These are phyloP conservation scores for Clarias pachynema DNA, from an alignment of 2,797 vertebrate species.

Conservation along the genomic window DNA sequence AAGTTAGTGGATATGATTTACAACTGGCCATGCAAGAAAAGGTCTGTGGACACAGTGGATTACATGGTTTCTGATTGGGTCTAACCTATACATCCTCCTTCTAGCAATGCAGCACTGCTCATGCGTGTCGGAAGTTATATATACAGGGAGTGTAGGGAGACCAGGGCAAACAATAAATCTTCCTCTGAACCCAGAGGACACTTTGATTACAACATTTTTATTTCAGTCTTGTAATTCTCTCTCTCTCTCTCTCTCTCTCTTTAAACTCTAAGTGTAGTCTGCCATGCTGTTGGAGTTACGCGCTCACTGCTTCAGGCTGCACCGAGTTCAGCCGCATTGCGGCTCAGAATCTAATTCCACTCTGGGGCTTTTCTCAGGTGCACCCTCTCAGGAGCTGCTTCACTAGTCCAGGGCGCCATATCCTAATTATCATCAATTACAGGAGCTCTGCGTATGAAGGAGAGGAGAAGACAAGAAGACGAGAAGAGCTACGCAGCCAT, in stretches of 20 bases:
- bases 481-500: not conserved
- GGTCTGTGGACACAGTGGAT: not conserved
- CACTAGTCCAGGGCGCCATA: conserved; percentile 22
- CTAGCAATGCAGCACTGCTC: not conserved
- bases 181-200: not conserved
- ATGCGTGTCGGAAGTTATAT: not conserved
- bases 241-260: not conserved
- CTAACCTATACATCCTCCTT: not conserved
- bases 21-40: not conserved
- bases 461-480: conserved; percentile 9
- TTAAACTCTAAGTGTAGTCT: not conserved
- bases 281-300: not conserved
- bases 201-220: conserved; percentile 24
- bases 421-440: conserved; percentile 44
- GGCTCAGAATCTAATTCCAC: conserved; percentile 40
- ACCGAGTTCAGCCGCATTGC: conserved; percentile 47
- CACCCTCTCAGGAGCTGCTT: conserved; percentile 29
- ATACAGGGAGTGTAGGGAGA: conserved; percentile 11
- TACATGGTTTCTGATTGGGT: conserved; percentile 2
- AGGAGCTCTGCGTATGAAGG: conserved; percentile 8
- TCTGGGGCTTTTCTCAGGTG: conserved; percentile 36
- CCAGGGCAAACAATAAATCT: conserved; percentile 14
- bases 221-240: conserved; percentile 13
- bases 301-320: conserved; percentile 21
- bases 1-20: not conserved